Evolutionary conservation across 2,113 vertebrate species (phyloP).

Genomic region (Brevimyrus niger): DNA sequence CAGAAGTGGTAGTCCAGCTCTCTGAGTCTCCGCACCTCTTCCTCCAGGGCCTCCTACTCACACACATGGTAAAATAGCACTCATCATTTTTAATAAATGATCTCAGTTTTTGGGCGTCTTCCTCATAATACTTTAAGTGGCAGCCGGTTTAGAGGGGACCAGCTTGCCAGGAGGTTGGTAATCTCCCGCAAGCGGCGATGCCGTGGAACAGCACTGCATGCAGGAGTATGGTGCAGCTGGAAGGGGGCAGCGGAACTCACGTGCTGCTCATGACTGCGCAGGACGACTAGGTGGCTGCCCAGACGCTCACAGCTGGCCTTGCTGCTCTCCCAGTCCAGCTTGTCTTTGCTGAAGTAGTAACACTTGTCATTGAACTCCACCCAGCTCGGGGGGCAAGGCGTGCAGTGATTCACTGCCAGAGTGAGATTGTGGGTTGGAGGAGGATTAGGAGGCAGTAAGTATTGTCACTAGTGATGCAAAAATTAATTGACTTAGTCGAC

Average conservation of each 20-base stretch:
- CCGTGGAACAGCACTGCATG: neutral
- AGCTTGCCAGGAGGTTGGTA: neutral
- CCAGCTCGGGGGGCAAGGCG: slow-evolving; percentile 43
- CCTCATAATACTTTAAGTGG: neutral
- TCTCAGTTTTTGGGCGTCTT: neutral
- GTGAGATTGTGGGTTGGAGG: neutral
- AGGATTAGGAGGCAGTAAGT: slow-evolving; percentile 14
- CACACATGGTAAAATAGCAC: neutral
- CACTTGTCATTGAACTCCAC: slow-evolving; percentile 34
- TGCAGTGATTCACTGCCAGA: slow-evolving; percentile 31
- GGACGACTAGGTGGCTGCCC: slow-evolving; percentile 42
- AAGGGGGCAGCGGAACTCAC: slow-evolving; percentile 19
- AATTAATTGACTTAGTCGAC: too few relatives aligned
- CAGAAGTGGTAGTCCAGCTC: slow-evolving; percentile 40
- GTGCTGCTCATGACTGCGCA: slow-evolving; percentile 44
- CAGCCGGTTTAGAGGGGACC: neutral
- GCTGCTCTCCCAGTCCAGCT: slow-evolving; percentile 43
- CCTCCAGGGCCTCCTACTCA: slow-evolving; percentile 34
- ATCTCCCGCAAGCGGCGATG: neutral
- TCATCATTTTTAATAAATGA: neutral
- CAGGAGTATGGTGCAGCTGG: neutral
- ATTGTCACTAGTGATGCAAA: too few relatives aligned
- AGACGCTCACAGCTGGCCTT: slow-evolving; percentile 41
- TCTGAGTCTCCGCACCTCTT: slow-evolving; percentile 30
- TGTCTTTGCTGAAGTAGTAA: slow-evolving; percentile 47